Conservation (phyloP, 2,113 vertebrate species). For the Ondatra zibethicus region DNA sequence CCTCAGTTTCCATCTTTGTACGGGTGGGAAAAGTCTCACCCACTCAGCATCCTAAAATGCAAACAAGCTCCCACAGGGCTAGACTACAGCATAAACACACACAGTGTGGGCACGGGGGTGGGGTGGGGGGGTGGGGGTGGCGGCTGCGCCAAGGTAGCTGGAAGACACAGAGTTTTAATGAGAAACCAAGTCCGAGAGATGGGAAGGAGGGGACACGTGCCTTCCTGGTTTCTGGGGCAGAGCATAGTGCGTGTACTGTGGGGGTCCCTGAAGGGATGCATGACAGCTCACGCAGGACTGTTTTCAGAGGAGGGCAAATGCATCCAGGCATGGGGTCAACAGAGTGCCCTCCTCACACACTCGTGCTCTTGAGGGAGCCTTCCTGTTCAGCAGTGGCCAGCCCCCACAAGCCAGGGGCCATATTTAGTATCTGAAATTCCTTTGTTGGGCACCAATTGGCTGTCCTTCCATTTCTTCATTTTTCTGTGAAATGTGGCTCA, state of each 20-base stretch:
- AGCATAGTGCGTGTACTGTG: neutral
- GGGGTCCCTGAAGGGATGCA: neutral
- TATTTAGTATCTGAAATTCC: neutral
- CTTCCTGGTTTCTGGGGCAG: neutral
- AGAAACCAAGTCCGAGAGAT: neutral
- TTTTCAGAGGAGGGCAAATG: neutral
- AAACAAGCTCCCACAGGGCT: neutral
- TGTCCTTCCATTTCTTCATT: neutral
- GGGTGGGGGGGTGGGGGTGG: no score
- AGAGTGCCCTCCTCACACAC: neutral
- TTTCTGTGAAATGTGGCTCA: neutral
- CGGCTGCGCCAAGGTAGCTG: no score
- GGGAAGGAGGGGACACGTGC: neutral
- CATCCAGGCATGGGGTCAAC: neutral
- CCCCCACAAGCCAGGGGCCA: neutral
- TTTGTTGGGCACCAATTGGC: neutral
- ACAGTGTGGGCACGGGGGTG: no score
- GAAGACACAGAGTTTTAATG: neutral
- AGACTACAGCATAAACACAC: neutral
- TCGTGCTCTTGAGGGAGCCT: neutral
- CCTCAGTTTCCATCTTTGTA: neutral
- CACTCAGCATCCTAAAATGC: neutral
- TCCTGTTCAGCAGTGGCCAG: neutral
- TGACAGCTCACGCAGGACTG: neutral
- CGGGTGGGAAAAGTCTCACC: neutral